A percentile compares a stretch with the other conserved stretches of the same genome.
Evolutionary conservation across 2,888 invertebrate species (phyloP).

Genomic region (Agapetus fuscipes): DNA sequence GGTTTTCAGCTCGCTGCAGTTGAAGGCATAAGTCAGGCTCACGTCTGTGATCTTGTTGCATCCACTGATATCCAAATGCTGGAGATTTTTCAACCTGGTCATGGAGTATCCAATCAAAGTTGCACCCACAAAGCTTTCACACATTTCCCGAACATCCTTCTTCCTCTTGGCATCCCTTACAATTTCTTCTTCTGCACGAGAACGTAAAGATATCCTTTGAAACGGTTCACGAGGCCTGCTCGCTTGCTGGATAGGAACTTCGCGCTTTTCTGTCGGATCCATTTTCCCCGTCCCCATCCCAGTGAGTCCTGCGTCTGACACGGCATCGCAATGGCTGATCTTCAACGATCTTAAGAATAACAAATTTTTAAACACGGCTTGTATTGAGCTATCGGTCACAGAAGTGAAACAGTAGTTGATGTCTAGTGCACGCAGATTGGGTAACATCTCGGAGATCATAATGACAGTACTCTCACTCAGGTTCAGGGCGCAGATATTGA

Average conservation of each 20-base stretch:
- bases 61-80: conserved; percentile 52
- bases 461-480: conserved; percentile 54
- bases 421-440: conserved; percentile 49
- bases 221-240: neutral
- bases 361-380: conserved; percentile 57
- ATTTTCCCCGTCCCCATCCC: conserved; percentile 48
- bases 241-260: conserved; percentile 32
- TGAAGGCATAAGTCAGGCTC: conserved; percentile 57
- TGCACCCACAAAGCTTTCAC: conserved; percentile 42
- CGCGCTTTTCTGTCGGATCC: conserved; percentile 26
- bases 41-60: conserved; percentile 65
- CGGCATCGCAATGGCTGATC: conserved; percentile 56
- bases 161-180: conserved; percentile 56
- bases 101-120: conserved; percentile 43
- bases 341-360: conserved; percentile 48
- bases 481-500: conserved; percentile 50
- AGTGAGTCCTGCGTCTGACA: conserved; percentile 62
- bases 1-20: conserved; percentile 51
- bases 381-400: conserved; percentile 59
- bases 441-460: conserved; percentile 47
- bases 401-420: conserved; percentile 59
- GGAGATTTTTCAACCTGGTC: conserved; percentile 44
- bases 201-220: conserved; percentile 48
- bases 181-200: conserved; percentile 60
- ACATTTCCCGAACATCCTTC: conserved; percentile 51